Evolutionary conservation across 2,113 vertebrate species (phyloP).

Genomic region (Lepidothrix coronata): DNA sequence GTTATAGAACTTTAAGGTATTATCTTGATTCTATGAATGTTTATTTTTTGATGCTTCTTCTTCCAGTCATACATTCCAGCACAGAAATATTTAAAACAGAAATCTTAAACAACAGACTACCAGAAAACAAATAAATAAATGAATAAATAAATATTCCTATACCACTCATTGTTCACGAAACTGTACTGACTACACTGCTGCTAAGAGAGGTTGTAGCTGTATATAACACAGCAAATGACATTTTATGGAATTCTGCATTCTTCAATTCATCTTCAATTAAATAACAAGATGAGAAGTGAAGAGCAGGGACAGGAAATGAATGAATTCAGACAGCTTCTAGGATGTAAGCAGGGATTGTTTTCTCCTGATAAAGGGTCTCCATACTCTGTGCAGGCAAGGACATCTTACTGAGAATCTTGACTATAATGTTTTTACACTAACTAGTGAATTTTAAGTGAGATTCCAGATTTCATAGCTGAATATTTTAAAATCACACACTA

Average conservation of each 20-base stretch:
- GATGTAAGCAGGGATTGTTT: neutral
- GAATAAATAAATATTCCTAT: neutral
- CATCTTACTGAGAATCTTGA: neutral
- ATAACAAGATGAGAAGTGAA: neutral
- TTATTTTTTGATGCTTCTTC: neutral
- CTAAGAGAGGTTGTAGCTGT: neutral
- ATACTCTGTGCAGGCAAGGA: neutral
- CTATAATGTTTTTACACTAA: neutral
- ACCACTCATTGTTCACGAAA: neutral
- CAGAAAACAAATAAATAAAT: neutral
- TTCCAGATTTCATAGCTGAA: neutral
- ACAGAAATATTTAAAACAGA: neutral
- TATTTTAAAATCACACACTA: neutral
- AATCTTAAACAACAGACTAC: neutral
- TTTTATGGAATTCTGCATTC: neutral
- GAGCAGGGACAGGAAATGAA: neutral
- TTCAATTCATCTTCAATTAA: neutral
- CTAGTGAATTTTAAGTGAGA: neutral
- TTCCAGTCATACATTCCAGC: neutral
- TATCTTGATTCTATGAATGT: neutral
- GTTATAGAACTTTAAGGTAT: neutral
- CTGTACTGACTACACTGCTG: neutral
- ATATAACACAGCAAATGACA: neutral
- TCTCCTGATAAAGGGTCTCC: neutral
- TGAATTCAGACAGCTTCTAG: neutral